Percentiles rank a stretch among this genome's conserved stretches.
Evolutionary conservation across 2,797 vertebrate species (phyloP).

Genomic region (Cheirogaleus major): DNA sequence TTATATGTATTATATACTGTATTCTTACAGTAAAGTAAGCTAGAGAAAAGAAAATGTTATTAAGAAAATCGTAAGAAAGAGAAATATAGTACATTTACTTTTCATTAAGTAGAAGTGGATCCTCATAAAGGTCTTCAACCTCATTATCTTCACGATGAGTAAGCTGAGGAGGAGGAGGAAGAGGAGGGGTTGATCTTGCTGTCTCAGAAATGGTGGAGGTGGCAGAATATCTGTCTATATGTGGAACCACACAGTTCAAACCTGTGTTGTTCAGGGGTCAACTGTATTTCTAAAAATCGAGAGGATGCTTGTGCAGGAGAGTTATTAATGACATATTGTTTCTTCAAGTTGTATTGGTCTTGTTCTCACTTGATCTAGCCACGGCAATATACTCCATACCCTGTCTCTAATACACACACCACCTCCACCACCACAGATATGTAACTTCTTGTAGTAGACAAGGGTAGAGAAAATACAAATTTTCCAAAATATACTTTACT

Average conservation of each 20-base stretch:
- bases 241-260: not conserved
- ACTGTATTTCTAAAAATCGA: not conserved
- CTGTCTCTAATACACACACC: fast-evolving
- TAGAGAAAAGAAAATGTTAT: not conserved
- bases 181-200: not conserved
- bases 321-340: not conserved
- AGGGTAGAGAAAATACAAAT: not conserved
- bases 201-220: not conserved
- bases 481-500: not conserved
- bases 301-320: not conserved
- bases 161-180: not conserved
- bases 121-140: not conserved
- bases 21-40: not conserved
- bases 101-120: not conserved
- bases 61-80: not conserved
- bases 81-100: not conserved
- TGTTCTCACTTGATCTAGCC: no score
- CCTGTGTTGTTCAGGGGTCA: not conserved
- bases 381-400: fast-evolving
- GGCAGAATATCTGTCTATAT: not conserved
- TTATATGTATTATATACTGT: not conserved
- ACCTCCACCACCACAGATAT: no score
- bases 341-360: not conserved
- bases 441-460: not conserved
- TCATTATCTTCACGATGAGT: not conserved